Conservation (phyloP, 2,888 invertebrate genomes). For the Papilio elwesi region DNA sequence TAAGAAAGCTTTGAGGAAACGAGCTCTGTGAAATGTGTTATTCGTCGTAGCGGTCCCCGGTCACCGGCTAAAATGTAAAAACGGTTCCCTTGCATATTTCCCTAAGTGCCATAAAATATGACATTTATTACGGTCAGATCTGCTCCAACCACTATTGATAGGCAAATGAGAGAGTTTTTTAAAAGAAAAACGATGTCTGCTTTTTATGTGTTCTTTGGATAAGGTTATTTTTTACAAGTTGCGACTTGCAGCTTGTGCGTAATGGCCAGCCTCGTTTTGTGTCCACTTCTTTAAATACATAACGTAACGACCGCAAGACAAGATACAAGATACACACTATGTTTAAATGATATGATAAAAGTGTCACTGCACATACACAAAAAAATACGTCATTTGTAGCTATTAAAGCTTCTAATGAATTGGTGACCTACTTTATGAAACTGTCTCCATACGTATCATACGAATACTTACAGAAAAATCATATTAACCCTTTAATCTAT, state of each 20-base stretch:
- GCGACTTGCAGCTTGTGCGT: slow-evolving; percentile 66
- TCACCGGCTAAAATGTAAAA: slow-evolving; percentile 81
- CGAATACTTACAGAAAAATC: no score
- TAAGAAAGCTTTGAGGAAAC: slow-evolving; percentile 76
- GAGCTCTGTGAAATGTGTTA: slow-evolving; percentile 69
- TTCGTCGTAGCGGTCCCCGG: slow-evolving; percentile 78
- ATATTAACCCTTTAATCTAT: no score
- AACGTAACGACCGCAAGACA: background rate
- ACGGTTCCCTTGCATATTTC: slow-evolving; percentile 84
- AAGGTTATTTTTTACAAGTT: slow-evolving; percentile 76
- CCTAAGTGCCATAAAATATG: slow-evolving; percentile 83
- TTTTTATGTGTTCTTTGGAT: slow-evolving; percentile 82
- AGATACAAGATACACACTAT: background rate
- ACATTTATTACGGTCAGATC: slow-evolving; percentile 85
- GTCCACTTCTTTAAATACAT: slow-evolving; percentile 41
- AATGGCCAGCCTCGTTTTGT: slow-evolving; percentile 64
- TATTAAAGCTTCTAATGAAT: no score
- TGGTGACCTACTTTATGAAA: no score
- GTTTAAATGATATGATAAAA: no score
- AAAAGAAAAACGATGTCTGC: slow-evolving; percentile 85
- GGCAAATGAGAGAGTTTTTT: slow-evolving; percentile 85
- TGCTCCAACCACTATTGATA: slow-evolving; percentile 84
- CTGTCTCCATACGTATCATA: no score
- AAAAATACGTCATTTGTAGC: no score
- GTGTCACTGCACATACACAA: no score